These are phyloP conservation scores for Astur gentilis DNA, from an alignment of 2,113 vertebrate species.

Conservation along the genomic window DNA sequence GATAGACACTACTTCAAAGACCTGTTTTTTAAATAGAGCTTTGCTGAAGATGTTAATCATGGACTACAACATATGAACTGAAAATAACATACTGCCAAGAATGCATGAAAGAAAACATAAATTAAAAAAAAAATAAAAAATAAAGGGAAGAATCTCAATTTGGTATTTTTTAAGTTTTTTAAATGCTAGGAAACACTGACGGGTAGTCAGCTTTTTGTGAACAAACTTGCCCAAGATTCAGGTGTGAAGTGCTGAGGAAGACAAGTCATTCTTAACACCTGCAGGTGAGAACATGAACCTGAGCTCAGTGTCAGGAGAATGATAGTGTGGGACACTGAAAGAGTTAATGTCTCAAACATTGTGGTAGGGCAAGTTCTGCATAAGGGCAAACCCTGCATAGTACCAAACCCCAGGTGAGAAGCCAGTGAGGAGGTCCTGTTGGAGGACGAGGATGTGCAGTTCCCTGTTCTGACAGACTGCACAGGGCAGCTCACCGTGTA, in stretches of 20 bases:
- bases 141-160: not conserved
- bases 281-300: not conserved
- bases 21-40: not conserved
- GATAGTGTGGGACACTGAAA: too few species aligned
- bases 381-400: too few species aligned
- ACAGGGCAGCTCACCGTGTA: too few species aligned
- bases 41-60: not conserved
- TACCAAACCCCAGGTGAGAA: too few species aligned
- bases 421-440: too few species aligned
- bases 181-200: not conserved
- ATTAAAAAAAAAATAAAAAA: not conserved
- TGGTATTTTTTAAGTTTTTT: not conserved
- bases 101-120: not conserved
- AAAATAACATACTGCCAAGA: not conserved
- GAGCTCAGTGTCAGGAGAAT: not conserved
- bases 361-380: too few species aligned
- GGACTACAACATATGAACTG: not conserved
- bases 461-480: too few species aligned
- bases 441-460: too few species aligned
- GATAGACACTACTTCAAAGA: not conserved
- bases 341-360: too few species aligned
- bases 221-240: not conserved
- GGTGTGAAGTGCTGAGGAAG: not conserved
- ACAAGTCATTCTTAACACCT: not conserved
- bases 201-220: not conserved